phyloP scores from a whole-genome alignment of 1,140 invertebrate species.

The Apis cerana region DNA sequence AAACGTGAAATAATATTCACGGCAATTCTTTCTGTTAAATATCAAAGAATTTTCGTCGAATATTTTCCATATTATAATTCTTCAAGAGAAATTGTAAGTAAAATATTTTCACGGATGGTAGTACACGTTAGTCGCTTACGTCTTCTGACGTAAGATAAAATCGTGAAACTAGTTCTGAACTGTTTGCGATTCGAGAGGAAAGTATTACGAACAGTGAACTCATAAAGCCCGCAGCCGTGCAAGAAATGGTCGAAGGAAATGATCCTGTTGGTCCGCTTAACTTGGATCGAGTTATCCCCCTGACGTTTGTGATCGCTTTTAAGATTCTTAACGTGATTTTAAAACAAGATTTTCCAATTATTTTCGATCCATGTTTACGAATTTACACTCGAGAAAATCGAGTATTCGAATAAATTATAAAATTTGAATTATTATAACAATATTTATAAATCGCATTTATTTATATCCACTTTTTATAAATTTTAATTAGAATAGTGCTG shows the following conservation, averaged over 20 bases:
- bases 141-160: not conserved
- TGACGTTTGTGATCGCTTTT: not conserved
- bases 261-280: slow-evolving; percentile 1
- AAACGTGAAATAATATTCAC: not conserved
- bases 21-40: too few species aligned
- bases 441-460: too few species aligned
- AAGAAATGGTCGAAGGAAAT: not conserved
- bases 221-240: not conserved
- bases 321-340: not conserved
- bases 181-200: not conserved
- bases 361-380: not conserved
- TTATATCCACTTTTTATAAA: too few species aligned
- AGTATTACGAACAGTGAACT: not conserved
- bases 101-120: not conserved
- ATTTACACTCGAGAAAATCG: not conserved
- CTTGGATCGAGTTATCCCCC: not conserved
- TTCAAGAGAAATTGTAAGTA: not conserved
- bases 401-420: not conserved
- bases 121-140: too few species aligned
- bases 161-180: not conserved
- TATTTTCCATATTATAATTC: not conserved
- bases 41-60: not conserved
- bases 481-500: too few species aligned
- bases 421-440: not conserved
- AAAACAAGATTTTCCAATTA: not conserved